Percentiles rank a stretch among this genome's conserved stretches.
phyloP scores from a whole-genome alignment of 1,140 invertebrate species.

The Drosophila eugracilis region DNA sequence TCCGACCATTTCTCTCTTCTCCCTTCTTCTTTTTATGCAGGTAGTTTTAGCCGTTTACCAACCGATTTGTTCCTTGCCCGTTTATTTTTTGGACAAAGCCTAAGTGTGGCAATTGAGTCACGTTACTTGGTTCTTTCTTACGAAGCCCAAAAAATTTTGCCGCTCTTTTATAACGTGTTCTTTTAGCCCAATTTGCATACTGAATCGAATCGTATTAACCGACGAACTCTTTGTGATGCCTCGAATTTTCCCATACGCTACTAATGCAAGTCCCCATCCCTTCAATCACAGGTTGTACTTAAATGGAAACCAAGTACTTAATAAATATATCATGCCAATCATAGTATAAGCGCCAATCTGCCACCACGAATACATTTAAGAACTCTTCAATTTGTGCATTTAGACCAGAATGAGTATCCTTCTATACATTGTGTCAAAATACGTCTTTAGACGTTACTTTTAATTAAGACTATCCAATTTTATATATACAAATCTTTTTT shows the following conservation, averaged over 20 bases:
- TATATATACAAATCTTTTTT: conserved; percentile 31
- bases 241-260: conserved; percentile 16
- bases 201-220: conserved; percentile 20
- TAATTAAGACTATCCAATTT: conserved; percentile 22
- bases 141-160: conserved; percentile 15
- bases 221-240: conserved; percentile 31
- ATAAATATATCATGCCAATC: conserved; percentile 32
- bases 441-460: conserved; percentile 49
- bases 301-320: conserved; percentile 63
- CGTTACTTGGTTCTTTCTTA: conserved; percentile 24
- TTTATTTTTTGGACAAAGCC: conserved; percentile 35
- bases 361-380: conserved; percentile 43
- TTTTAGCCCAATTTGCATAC: conserved; percentile 40
- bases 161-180: conserved; percentile 12
- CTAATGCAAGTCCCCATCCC: neutral
- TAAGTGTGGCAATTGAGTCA: conserved; percentile 65
- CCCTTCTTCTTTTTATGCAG: conserved; percentile 33
- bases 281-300: conserved; percentile 61
- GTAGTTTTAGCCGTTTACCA: conserved; percentile 35
- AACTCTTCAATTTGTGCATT: conserved; percentile 43
- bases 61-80: conserved; percentile 16
- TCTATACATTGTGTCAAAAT: conserved; percentile 49
- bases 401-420: conserved; percentile 20
- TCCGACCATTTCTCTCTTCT: conserved; percentile 22
- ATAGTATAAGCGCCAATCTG: conserved; percentile 50